phyloP scores from a whole-genome alignment of 2,797 vertebrate species.

The Lutra lutra region DNA sequence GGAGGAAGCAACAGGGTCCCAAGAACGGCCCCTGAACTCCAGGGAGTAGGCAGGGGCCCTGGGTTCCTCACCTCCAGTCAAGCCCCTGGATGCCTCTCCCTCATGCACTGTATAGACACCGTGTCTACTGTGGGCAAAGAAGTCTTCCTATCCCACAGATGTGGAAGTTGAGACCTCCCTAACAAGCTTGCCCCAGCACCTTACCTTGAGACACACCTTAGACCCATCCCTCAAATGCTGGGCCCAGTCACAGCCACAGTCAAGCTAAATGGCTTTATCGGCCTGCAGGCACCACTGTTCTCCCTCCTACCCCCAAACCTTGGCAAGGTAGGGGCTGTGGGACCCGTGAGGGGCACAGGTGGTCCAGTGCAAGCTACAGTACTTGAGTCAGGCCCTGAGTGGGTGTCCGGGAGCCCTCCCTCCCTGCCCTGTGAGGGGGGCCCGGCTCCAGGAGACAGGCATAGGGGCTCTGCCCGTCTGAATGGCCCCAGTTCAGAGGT shows the following conservation, averaged over 20 bases:
- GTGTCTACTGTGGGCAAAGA: not conserved
- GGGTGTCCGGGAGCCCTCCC: conserved; percentile 15
- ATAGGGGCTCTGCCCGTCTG: conserved; percentile 57
- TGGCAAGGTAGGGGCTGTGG: not conserved
- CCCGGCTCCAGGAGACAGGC: not conserved
- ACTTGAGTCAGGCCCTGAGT: conserved; percentile 72
- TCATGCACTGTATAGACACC: not conserved
- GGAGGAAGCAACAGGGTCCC: conserved; percentile 80
- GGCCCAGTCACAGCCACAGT: not conserved
- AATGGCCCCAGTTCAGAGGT: not conserved
- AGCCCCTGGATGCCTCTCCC: not conserved
- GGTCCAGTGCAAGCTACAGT: conserved; percentile 75
- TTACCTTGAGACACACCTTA: not conserved
- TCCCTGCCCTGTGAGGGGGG: conserved; percentile 60
- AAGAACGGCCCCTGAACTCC: not conserved
- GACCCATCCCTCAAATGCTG: not conserved
- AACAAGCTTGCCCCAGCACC: not conserved
- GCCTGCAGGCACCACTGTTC: not conserved
- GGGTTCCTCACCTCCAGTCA: not conserved
- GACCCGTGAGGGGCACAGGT: not conserved
- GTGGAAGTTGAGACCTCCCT: not conserved
- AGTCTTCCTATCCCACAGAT: not conserved
- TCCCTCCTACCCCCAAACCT: conserved; percentile 61
- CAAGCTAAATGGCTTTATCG: conserved; percentile 66
- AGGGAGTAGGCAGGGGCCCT: not conserved